Conservation (phyloP, 2,113 vertebrate species). For the Dasyurus viverrinus region DNA sequence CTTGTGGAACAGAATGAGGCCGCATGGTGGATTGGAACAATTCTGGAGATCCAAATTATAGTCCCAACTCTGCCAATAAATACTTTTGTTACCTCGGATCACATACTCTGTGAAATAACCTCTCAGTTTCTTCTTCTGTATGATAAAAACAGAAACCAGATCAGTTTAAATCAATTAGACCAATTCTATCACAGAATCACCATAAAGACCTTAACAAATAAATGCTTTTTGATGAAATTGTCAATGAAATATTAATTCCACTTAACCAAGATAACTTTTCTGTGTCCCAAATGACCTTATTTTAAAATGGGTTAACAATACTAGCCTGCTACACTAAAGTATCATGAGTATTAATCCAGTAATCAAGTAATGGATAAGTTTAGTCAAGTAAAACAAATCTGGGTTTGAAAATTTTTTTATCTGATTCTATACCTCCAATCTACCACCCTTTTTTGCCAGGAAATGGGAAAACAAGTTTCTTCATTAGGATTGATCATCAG, state of each 20-base stretch:
- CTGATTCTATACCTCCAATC: background rate
- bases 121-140: background rate
- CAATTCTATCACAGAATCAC: background rate
- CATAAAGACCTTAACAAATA: background rate
- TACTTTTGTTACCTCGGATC: background rate
- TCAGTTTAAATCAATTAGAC: background rate
- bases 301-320: background rate
- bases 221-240: background rate
- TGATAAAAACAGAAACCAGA: background rate
- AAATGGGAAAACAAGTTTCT: background rate
- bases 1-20: background rate
- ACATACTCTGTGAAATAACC: background rate
- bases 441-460: background rate
- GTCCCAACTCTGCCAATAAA: background rate
- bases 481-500: background rate
- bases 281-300: background rate
- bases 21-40: background rate
- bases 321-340: background rate
- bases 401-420: background rate
- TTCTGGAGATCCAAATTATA: background rate
- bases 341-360: background rate
- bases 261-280: background rate
- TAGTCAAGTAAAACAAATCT: background rate
- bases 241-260: background rate
- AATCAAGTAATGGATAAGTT: background rate